Percentiles rank a stretch among this genome's conserved stretches.
Evolutionary conservation across 1,140 invertebrate species (phyloP).

Genomic region (Venturia canescens): DNA sequence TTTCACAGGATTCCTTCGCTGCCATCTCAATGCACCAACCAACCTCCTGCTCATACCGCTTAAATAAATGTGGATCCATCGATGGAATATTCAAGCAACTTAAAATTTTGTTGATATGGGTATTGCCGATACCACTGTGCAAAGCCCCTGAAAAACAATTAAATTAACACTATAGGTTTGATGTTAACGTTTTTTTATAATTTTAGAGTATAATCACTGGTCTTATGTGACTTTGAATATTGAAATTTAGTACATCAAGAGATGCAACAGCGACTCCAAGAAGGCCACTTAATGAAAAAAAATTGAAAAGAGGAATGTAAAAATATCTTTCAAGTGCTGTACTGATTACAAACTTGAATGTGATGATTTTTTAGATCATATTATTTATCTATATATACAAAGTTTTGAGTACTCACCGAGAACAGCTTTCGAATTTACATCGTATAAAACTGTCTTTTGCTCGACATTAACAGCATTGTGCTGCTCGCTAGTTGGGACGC

Average conservation of each 20-base stretch:
- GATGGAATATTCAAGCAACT: conserved; percentile 27
- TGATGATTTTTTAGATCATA: no score
- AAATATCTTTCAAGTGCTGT: no score
- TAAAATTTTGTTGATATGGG: conserved; percentile 31
- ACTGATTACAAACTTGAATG: no score
- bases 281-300: no score
- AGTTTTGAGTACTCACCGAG: conserved; percentile 19
- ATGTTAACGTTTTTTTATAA: not conserved
- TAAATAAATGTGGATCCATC: conserved; percentile 38
- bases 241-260: not conserved
- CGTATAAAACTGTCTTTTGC: not conserved
- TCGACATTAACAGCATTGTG: not conserved
- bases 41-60: conserved; percentile 27
- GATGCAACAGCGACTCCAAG: not conserved
- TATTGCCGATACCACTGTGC: conserved; percentile 34
- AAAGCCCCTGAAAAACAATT: conserved; percentile 30
- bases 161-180: not conserved
- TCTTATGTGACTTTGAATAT: not conserved
- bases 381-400: not conserved
- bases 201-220: not conserved
- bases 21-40: conserved; percentile 19
- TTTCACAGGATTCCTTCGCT: conserved; percentile 30
- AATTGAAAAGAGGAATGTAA: no score
- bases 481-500: conserved; percentile 23
- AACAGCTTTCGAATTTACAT: conserved; percentile 25